Evolutionary conservation across 2,888 invertebrate genomes (phyloP).

Genomic region (Anoncus sp.): DNA sequence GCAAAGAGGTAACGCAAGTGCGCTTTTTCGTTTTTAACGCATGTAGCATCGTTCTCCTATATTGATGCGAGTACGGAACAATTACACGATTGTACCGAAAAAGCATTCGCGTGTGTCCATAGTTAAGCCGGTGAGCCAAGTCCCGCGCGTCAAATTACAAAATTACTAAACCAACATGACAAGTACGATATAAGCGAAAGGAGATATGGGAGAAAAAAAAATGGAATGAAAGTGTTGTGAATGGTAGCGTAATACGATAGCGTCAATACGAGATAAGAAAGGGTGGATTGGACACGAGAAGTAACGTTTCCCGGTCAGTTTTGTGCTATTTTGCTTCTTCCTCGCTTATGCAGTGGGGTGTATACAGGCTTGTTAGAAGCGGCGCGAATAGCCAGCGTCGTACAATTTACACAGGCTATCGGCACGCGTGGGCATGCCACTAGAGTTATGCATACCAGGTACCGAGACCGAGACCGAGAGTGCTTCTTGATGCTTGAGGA

Average conservation of each 20-base stretch:
- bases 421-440: conserved; percentile 86
- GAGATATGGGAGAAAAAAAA: conserved; percentile 12
- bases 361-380: conserved; percentile 84
- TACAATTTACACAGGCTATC: conserved; percentile 94
- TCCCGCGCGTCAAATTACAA: conserved; percentile 26
- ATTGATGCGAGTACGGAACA: background rate
- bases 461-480: conserved; percentile 87
- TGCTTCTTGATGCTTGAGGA: conserved; percentile 87
- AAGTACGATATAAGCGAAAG: conserved; percentile 48
- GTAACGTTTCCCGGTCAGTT: conserved; percentile 20
- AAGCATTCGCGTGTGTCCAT: conserved; percentile 20
- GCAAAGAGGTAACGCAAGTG: conserved; percentile 54
- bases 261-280: conserved; percentile 37
- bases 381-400: conserved; percentile 92
- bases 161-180: conserved; percentile 53
- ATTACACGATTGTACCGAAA: background rate
- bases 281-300: conserved; percentile 36
- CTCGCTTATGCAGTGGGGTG: conserved; percentile 26
- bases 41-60: conserved; percentile 11
- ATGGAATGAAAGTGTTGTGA: conserved; percentile 20
- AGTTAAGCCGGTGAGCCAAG: background rate
- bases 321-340: conserved; percentile 26
- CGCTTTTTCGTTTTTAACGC: conserved; percentile 29
- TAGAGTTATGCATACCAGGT: conserved; percentile 84
- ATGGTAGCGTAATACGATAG: conserved; percentile 45